A percentile compares a stretch with the other conserved stretches of the same genome.
Conservation (phyloP, 2,113 vertebrate species). For the Hyperoodon ampullatus region DNA sequence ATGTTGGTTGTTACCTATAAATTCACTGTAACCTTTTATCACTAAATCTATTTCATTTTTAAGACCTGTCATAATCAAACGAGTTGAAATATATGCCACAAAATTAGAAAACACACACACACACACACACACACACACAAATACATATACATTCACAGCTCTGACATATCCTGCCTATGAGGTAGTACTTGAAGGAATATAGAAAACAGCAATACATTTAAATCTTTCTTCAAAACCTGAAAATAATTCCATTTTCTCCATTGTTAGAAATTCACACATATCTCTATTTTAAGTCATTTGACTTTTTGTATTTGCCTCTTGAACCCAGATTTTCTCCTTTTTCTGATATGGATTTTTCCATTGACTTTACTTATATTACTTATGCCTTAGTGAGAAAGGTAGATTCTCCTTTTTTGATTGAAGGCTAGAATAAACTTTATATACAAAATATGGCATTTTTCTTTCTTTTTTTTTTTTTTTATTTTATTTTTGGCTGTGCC, state of each 20-base stretch:
- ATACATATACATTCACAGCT: neutral
- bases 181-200: neutral
- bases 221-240: neutral
- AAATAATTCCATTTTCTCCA: neutral
- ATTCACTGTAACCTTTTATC: neutral
- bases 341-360: neutral
- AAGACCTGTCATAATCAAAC: neutral
- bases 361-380: neutral
- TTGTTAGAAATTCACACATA: neutral
- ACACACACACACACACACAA: too few species aligned
- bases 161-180: neutral
- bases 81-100: neutral
- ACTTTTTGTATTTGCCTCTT: neutral
- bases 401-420: neutral
- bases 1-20: neutral
- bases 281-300: neutral
- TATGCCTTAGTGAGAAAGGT: neutral
- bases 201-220: neutral
- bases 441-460: neutral
- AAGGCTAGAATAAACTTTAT: neutral
- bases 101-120: neutral
- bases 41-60: neutral
- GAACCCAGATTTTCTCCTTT: neutral
- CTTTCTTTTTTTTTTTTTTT: too few species aligned
- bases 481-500: too few species aligned